Percentiles rank a stretch among this genome's conserved stretches.
Conservation (phyloP, 1,140 invertebrate genomes). For the Drosophila nannoptera region DNA sequence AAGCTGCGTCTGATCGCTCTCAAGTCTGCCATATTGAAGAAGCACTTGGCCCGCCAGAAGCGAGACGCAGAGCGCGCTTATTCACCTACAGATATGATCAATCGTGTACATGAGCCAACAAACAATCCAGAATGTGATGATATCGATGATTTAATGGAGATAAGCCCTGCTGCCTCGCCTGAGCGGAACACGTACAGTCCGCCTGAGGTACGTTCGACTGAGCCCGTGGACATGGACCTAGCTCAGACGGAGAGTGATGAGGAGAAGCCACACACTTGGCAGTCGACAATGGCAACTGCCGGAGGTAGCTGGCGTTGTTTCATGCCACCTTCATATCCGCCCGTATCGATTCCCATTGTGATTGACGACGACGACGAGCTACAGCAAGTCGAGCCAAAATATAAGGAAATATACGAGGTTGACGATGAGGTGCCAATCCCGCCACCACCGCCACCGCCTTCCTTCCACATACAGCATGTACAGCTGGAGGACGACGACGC, state of each 20-base stretch:
- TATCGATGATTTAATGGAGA: constrained; percentile 70
- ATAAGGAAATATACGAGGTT: neutral
- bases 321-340: constrained; percentile 45
- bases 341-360: constrained; percentile 60
- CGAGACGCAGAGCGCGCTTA: constrained; percentile 74
- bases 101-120: constrained; percentile 57
- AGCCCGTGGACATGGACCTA: constrained; percentile 76
- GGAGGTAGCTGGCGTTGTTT: constrained; percentile 59
- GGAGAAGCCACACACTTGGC: constrained; percentile 38
- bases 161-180: constrained; percentile 71
- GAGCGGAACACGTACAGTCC: constrained; percentile 40
- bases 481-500: constrained; percentile 61
- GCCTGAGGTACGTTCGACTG: constrained; percentile 10
- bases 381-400: neutral
- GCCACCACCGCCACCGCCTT: constrained; percentile 56
- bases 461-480: constrained; percentile 60
- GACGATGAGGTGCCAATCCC: constrained; percentile 58
- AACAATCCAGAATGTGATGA: constrained; percentile 49
- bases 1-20: constrained; percentile 70
- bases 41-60: constrained; percentile 68
- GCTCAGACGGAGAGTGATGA: constrained; percentile 72
- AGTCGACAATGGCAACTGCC: constrained; percentile 20
- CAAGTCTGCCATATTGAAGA: constrained; percentile 72
- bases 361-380: constrained; percentile 52
- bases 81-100: constrained; percentile 76